These are phyloP conservation scores for Hypotaenidia philippensis DNA, from an alignment of 2,797 vertebrate genomes.

Conservation along the genomic window DNA sequence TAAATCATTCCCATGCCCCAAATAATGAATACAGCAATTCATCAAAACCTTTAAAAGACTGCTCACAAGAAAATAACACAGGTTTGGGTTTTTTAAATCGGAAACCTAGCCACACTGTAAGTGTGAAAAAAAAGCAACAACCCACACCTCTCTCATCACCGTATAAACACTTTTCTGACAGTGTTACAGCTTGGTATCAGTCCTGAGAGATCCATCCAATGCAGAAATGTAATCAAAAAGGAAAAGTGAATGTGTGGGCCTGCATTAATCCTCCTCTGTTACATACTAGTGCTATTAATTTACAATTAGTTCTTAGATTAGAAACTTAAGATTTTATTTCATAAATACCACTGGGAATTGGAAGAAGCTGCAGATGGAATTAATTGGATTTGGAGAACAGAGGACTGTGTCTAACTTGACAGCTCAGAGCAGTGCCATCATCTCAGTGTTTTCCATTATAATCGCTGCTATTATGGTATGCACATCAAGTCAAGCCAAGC, in stretches of 20 bases:
- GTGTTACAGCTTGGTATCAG: neutral
- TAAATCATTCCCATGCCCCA: neutral
- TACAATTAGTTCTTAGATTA: conserved; percentile 53
- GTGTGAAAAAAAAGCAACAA: neutral
- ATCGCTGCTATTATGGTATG: neutral
- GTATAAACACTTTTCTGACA: neutral
- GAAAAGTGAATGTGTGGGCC: conserved; percentile 32
- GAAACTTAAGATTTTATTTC: conserved; percentile 50
- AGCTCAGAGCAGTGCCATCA: conserved; percentile 17
- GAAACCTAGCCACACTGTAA: neutral
- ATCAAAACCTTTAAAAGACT: neutral
- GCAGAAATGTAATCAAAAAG: conserved; percentile 42
- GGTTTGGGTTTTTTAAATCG: neutral
- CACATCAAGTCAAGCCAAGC: neutral
- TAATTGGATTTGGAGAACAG: conserved; percentile 41
- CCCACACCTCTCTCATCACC: neutral
- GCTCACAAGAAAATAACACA: neutral
- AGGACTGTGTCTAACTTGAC: conserved; percentile 1
- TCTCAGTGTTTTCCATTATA: neutral
- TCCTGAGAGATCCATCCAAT: conserved; percentile 40
- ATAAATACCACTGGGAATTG: conserved; percentile 40
- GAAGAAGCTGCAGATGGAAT: conserved; percentile 45
- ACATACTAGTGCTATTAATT: conserved; percentile 35
- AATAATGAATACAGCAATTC: neutral
- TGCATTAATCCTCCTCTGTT: conserved; percentile 52